Percentiles rank a stretch among this genome's conserved stretches.
These are phyloP conservation scores for Aix galericulata DNA, from an alignment of 2,113 vertebrate species.

Conservation along the genomic window DNA sequence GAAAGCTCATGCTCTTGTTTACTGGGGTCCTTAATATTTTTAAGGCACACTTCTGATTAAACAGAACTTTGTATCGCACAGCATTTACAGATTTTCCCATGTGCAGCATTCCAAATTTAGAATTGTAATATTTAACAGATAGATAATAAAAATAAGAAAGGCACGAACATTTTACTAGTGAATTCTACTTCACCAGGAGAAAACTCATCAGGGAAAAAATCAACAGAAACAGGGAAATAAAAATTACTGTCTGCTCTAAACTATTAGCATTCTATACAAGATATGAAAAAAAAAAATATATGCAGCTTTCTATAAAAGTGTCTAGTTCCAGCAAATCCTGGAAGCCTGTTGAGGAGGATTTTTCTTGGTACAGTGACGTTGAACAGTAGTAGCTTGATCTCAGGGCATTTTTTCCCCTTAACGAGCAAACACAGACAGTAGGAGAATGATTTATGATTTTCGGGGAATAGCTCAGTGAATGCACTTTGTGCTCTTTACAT, in stretches of 20 bases:
- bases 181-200: background rate
- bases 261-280: background rate
- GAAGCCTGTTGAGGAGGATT: background rate
- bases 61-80: background rate
- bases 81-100: background rate
- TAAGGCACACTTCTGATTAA: background rate
- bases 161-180: background rate
- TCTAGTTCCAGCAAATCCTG: background rate
- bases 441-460: background rate
- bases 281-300: background rate
- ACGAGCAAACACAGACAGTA: background rate
- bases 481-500: background rate
- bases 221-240: background rate
- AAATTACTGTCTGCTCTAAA: background rate
- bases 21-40: background rate
- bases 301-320: background rate
- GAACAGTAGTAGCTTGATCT: background rate
- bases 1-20: background rate
- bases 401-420: background rate
- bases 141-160: background rate
- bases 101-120: background rate
- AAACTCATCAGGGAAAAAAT: background rate
- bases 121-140: background rate
- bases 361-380: background rate
- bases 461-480: background rate